Evolutionary conservation across 2,888 invertebrate genomes (phyloP).

Genomic region (Meghimatium bilineatum): DNA sequence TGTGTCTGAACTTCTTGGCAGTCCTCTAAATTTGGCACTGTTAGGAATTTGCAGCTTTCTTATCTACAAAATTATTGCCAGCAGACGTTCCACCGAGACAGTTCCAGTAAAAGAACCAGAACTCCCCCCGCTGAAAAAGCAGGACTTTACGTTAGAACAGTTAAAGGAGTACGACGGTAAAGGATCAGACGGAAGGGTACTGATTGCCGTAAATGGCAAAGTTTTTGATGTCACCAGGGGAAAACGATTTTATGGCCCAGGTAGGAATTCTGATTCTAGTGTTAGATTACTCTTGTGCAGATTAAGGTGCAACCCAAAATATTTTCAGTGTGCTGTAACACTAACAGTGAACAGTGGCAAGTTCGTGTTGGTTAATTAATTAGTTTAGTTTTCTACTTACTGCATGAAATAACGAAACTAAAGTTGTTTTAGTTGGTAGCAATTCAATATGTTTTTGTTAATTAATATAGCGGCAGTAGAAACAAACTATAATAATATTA

Average conservation of each 20-base stretch:
- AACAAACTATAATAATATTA: no score
- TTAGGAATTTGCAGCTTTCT: constrained; percentile 84
- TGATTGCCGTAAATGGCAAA: constrained; percentile 95
- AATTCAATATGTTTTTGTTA: no score
- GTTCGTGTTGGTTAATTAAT: no score
- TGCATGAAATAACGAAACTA: no score
- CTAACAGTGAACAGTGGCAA: no score
- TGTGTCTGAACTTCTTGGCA: constrained; percentile 82
- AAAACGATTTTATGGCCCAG: constrained; percentile 94
- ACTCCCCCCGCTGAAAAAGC: constrained; percentile 87
- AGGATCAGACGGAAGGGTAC: constrained; percentile 87
- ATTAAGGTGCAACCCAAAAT: no score
- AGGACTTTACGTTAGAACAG: constrained; percentile 93
- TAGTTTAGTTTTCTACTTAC: no score
- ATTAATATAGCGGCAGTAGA: no score
- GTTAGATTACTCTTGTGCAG: no score
- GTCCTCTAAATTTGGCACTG: constrained; percentile 85
- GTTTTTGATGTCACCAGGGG: constrained; percentile 95
- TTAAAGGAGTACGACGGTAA: constrained; percentile 90
- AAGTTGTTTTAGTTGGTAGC: no score
- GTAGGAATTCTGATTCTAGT: no score
- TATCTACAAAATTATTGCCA: constrained; percentile 85
- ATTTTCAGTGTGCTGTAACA: no score
- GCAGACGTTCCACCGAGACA: constrained; percentile 61
- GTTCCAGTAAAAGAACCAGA: constrained; percentile 79